Conservation (phyloP, 2,113 vertebrate species). For the Gorsachius goisagi region DNA sequence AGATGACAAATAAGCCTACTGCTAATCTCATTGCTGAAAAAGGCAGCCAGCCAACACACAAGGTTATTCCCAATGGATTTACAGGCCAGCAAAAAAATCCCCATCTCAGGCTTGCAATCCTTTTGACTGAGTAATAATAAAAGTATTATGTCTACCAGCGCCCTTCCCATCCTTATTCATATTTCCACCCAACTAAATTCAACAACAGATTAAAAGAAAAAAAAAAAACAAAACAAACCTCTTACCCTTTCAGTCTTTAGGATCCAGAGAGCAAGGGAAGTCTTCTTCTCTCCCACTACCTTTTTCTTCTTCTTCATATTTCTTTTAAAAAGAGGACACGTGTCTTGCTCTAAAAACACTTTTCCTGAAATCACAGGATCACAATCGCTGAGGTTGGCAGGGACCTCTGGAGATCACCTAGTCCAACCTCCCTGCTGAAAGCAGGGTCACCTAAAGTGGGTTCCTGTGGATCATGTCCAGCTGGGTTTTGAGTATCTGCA, state of each 20-base stretch:
- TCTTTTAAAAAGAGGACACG: not conserved
- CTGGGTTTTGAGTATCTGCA: fast-evolving
- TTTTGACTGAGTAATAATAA: not conserved
- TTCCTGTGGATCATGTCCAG: not conserved
- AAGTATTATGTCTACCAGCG: not conserved
- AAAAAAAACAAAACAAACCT: not conserved
- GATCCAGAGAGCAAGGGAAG: not conserved
- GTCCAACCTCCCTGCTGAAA: not conserved
- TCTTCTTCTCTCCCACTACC: not conserved
- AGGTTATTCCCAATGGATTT: not conserved
- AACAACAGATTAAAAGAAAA: not conserved
- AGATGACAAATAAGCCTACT: not conserved
- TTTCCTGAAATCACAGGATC: not conserved
- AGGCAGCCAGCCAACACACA: not conserved
- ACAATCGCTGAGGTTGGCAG: not conserved
- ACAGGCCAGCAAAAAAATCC: not conserved
- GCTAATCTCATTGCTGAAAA: not conserved
- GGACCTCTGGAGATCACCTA: not conserved
- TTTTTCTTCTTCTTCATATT: not conserved
- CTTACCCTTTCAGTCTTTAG: not conserved
- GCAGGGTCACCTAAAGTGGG: not conserved
- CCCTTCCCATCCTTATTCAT: not conserved
- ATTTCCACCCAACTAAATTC: not conserved
- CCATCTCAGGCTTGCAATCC: not conserved
- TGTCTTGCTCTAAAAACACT: not conserved